Percentiles rank a stretch among this genome's conserved stretches.
Conservation (phyloP, 1,140 invertebrate genomes). For the Ladona fulva region DNA sequence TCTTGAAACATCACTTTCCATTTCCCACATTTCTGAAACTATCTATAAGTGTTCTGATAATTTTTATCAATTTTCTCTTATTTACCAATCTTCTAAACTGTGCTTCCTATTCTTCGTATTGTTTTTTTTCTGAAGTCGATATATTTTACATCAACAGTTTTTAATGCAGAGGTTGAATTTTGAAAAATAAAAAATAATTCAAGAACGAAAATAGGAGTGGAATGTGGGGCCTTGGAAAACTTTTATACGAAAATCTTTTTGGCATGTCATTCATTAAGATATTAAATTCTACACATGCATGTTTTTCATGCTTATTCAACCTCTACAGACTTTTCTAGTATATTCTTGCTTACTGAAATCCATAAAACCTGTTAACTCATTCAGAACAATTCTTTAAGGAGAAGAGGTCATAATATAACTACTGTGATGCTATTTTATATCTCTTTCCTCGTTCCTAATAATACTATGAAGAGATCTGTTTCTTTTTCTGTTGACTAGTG, state of each 20-base stretch:
- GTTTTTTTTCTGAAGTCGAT: no score
- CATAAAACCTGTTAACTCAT: background rate
- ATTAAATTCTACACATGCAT: background rate
- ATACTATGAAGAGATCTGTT: background rate
- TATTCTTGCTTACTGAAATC: background rate
- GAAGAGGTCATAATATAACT: background rate
- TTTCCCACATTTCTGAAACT: no score
- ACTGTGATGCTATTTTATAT: constrained; percentile 3
- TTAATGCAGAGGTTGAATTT: no score
- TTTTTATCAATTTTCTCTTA: no score
- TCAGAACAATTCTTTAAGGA: background rate
- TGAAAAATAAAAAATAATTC: no score
- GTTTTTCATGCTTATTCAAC: background rate
- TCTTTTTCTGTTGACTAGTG: background rate
- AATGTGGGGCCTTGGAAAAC: background rate
- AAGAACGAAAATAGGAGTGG: background rate
- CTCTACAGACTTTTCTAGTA: background rate
- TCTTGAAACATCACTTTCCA: no score
- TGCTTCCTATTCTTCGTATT: no score
- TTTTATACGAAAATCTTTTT: background rate
- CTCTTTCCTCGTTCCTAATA: background rate
- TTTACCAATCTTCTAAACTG: no score
- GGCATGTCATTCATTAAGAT: background rate
- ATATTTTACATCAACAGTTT: no score
- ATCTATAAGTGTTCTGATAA: no score